Percentiles rank a stretch among this genome's conserved stretches.
phyloP scores from a whole-genome alignment of 2,888 invertebrate species.

The Pyrrhia umbra region DNA sequence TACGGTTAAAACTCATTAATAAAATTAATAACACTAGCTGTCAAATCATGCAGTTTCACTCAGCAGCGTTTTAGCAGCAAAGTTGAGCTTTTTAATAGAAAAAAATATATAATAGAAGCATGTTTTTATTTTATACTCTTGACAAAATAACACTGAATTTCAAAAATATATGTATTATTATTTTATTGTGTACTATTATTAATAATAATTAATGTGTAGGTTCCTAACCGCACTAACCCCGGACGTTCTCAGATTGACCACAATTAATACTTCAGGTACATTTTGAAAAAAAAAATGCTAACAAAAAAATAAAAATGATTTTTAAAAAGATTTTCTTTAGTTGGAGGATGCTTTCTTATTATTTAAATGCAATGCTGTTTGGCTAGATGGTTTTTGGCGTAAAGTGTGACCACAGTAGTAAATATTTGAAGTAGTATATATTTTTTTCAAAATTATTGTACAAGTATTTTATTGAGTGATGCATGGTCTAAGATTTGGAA shows the following conservation, averaged over 20 bases:
- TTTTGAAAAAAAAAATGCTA: slow-evolving; percentile 66
- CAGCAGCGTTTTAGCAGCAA: slow-evolving; percentile 51
- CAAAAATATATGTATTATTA: slow-evolving; percentile 60
- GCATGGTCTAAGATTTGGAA: slow-evolving; percentile 74
- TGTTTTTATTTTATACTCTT: slow-evolving; percentile 65
- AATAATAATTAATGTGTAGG: slow-evolving; percentile 79
- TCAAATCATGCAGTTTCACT: slow-evolving; percentile 44
- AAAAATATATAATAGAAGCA: slow-evolving; percentile 66
- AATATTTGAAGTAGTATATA: slow-evolving; percentile 52
- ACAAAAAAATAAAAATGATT: slow-evolving; percentile 71
- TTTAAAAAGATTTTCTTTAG: slow-evolving; percentile 67
- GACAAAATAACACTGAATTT: slow-evolving; percentile 67
- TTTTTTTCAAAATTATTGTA: slow-evolving; percentile 50
- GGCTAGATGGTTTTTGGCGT: slow-evolving; percentile 65
- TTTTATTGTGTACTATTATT: slow-evolving; percentile 65
- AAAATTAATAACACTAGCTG: slow-evolving; percentile 14
- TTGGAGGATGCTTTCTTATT: slow-evolving; percentile 88
- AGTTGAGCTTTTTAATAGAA: slow-evolving; percentile 54
- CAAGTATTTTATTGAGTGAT: slow-evolving; percentile 61
- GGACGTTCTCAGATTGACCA: slow-evolving; percentile 89
- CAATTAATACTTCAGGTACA: slow-evolving; percentile 89
- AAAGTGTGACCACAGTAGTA: slow-evolving; percentile 61
- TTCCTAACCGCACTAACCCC: slow-evolving; percentile 90
- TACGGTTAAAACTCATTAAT: background rate
- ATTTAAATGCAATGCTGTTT: slow-evolving; percentile 73